Evolutionary conservation across 2,113 vertebrate species (phyloP).

Genomic region (Piliocolobus tephrosceles): DNA sequence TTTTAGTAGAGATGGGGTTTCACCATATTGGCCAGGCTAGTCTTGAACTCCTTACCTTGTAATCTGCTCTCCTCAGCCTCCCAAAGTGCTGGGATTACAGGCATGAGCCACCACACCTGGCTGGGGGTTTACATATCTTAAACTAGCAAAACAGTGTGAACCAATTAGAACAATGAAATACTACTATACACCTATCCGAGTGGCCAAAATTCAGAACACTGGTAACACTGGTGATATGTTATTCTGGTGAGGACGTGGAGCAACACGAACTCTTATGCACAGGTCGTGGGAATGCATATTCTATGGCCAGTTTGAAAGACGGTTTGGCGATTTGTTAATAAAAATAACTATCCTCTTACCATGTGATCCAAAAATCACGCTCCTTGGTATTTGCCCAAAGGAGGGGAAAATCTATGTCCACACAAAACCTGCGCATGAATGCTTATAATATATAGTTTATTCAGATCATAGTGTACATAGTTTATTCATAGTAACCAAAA

Average conservation of each 20-base stretch:
- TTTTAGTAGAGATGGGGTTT: no score
- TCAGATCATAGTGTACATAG: no score
- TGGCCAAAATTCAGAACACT: not conserved
- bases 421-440: not conserved
- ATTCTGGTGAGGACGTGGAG: no score
- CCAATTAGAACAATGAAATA: not conserved
- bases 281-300: not conserved
- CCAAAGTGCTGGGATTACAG: no score
- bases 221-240: no score
- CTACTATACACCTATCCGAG: not conserved
- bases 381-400: not conserved
- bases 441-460: not conserved
- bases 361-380: not conserved
- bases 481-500: not conserved
- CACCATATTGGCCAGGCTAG: no score
- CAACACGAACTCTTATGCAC: not conserved
- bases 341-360: not conserved
- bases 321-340: not conserved
- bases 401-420: not conserved
- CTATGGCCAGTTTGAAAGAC: accelerated
- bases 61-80: no score
- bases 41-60: no score
- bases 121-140: not conserved
- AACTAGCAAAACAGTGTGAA: not conserved
- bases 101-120: no score